phyloP scores from a whole-genome alignment of 2,797 vertebrate species.

The Numenius phaeopus region DNA sequence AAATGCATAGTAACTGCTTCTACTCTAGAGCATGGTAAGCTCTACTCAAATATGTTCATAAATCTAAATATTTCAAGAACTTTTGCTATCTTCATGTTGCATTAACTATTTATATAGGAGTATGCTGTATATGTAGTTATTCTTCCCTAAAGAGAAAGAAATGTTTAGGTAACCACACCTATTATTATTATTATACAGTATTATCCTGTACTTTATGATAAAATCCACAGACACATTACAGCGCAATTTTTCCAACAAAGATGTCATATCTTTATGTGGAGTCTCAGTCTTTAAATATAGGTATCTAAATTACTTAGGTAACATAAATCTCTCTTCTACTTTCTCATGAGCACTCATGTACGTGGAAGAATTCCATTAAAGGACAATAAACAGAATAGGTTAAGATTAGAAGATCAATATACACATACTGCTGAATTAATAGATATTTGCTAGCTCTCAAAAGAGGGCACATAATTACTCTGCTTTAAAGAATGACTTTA shows the following conservation, averaged over 20 bases:
- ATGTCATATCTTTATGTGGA: not conserved
- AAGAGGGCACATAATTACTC: constrained; percentile 33
- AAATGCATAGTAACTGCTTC: not conserved
- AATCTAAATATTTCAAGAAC: not conserved
- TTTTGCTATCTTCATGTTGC: not conserved
- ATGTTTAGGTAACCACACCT: not conserved
- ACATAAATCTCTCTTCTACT: not conserved
- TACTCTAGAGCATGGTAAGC: not conserved
- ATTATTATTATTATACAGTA: too few relatives aligned
- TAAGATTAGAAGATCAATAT: constrained; percentile 65
- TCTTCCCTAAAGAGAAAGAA: not conserved
- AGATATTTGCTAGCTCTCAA: constrained; percentile 58
- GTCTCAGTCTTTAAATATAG: constrained; percentile 5
- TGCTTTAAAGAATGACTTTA: constrained; percentile 44
- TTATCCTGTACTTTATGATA: not conserved
- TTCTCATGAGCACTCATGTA: not conserved
- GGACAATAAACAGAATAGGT: constrained; percentile 58
- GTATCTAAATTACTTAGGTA: not conserved
- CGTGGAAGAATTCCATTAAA: constrained; percentile 38
- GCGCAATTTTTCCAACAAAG: not conserved
- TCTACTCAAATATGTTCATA: not conserved
- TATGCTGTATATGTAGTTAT: not conserved
- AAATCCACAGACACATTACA: not conserved
- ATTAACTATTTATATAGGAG: not conserved
- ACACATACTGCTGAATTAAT: constrained; percentile 65